These are phyloP conservation scores for Echinarachnius parma DNA, from an alignment of 53 echinoderm and acorn worm species.

Conservation along the genomic window DNA sequence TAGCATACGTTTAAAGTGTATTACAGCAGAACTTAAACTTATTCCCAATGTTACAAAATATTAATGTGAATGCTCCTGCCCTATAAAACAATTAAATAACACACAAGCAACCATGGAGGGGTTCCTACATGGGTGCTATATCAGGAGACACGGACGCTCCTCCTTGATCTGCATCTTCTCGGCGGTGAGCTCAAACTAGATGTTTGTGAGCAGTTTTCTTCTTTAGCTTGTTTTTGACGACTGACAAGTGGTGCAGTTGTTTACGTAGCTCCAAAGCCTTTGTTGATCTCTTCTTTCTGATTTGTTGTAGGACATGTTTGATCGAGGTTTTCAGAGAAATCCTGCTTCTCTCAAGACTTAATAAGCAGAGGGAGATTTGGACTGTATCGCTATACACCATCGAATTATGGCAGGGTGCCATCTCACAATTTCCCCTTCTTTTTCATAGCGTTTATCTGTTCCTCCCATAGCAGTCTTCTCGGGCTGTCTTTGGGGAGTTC, in stretches of 20 bases:
- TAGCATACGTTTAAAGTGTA: no score
- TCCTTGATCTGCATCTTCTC: no score
- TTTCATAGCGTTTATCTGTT: background rate
- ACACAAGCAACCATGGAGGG: no score
- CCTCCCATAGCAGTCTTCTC: background rate
- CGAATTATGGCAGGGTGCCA: slow-evolving; percentile 20
- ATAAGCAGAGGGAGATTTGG: slow-evolving; percentile 17
- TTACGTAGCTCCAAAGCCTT: slow-evolving; percentile 37
- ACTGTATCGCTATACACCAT: slow-evolving; percentile 4
- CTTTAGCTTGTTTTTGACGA: slow-evolving; percentile 50
- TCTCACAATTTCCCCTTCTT: background rate
- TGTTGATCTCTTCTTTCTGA: slow-evolving; percentile 40
- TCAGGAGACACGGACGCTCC: no score
- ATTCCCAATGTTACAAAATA: no score
- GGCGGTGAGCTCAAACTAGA: no score
- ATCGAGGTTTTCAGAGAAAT: slow-evolving; percentile 26
- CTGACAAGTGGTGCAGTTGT: slow-evolving; percentile 35
- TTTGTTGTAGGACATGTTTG: slow-evolving; percentile 38
- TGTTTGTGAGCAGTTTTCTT: slow-evolving; percentile 49
- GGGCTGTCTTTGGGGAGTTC: no score
- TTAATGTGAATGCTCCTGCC: no score
- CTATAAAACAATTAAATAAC: no score
- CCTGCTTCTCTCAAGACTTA: background rate
- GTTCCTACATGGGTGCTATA: no score
- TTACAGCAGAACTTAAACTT: no score